Percentiles rank a stretch among this genome's conserved stretches.
phyloP scores from a whole-genome alignment of 2,113 vertebrate species.

The Erinaceus europaeus region DNA sequence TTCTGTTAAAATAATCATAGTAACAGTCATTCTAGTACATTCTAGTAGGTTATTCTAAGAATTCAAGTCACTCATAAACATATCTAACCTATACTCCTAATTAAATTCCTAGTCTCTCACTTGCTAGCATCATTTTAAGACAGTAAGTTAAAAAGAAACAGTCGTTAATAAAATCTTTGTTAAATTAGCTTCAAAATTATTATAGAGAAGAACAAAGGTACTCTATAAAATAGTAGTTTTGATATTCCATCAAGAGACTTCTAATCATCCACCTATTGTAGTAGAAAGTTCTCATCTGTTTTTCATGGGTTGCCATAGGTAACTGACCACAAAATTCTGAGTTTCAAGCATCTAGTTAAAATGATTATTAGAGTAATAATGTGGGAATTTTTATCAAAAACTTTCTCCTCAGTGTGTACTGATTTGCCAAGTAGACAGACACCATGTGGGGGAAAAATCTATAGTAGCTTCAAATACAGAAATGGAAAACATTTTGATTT shows the following conservation, averaged over 20 bases:
- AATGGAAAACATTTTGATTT: no score
- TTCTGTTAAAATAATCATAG: conserved; percentile 34
- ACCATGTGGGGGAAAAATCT: no score
- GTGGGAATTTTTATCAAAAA: neutral
- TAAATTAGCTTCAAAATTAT: neutral
- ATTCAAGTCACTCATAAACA: neutral
- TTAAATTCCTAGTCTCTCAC: neutral
- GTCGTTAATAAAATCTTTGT: neutral
- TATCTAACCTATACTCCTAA: neutral
- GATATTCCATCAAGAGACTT: neutral
- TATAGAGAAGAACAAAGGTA: neutral
- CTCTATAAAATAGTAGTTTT: neutral
- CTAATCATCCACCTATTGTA: neutral
- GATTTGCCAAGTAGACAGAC: neutral
- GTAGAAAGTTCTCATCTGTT: neutral
- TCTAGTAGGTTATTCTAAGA: conserved; percentile 7
- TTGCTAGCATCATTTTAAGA: neutral
- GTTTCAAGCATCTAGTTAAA: neutral
- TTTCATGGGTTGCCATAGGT: neutral
- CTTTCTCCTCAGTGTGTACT: neutral
- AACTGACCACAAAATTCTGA: neutral
- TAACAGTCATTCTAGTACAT: conserved; percentile 11
- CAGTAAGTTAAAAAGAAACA: neutral
- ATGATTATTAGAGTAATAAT: neutral
- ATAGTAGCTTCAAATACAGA: no score